These are phyloP conservation scores for Vespertilio murinus DNA, from an alignment of 2,797 vertebrate genomes.

Conservation along the genomic window DNA sequence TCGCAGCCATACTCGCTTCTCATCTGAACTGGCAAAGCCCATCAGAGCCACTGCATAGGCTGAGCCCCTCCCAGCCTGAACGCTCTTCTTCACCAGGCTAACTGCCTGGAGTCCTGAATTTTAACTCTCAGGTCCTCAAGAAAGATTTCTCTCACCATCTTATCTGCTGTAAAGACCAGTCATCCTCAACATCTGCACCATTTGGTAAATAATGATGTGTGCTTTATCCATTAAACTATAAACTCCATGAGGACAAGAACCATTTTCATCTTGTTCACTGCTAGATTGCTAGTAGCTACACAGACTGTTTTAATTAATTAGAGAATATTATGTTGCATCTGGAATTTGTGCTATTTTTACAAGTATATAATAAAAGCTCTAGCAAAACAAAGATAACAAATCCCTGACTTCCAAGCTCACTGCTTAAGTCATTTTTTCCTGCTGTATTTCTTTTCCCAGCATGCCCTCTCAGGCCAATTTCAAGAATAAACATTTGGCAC, in stretches of 20 bases:
- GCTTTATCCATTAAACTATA: constrained; percentile 36
- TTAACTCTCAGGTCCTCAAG: background rate
- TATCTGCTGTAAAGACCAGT: background rate
- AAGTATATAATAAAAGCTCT: background rate
- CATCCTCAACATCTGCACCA: background rate
- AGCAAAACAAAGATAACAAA: background rate
- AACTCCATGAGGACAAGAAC: background rate
- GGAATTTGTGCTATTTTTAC: constrained; percentile 16
- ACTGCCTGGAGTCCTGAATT: background rate
- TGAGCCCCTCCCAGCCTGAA: background rate
- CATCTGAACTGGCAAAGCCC: background rate
- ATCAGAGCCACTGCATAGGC: background rate
- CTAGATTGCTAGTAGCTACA: background rate
- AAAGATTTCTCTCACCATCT: background rate
- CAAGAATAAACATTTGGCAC: constrained; percentile 53
- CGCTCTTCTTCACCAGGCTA: background rate
- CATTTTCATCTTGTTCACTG: background rate
- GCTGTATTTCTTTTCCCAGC: constrained; percentile 26
- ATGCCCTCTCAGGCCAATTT: constrained; percentile 36
- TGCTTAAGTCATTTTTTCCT: constrained; percentile 41
- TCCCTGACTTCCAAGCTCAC: background rate
- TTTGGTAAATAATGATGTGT: background rate
- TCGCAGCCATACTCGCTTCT: background rate
- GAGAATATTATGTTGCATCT: constrained; percentile 21
- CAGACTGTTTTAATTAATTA: background rate